phyloP scores from a whole-genome alignment of 2,113 vertebrate species.

The Sylvietta virens region DNA sequence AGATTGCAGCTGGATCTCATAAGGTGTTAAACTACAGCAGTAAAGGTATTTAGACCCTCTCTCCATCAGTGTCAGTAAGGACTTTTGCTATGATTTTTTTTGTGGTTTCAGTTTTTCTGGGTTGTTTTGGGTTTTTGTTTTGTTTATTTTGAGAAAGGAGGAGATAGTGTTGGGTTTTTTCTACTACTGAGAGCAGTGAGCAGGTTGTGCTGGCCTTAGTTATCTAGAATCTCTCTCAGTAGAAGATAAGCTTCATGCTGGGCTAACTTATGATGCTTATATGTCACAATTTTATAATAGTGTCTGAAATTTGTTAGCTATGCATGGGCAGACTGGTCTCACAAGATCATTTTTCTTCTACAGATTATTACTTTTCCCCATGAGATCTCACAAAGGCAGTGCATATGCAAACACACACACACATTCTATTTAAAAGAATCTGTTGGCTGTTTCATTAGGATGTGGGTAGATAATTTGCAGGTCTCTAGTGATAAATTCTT shows the following conservation, averaged over 20 bases:
- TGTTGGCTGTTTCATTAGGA: background rate
- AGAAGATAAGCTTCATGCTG: background rate
- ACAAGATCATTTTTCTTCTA: background rate
- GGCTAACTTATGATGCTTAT: background rate
- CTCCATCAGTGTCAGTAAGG: background rate
- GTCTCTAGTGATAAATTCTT: background rate
- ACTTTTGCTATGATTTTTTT: background rate
- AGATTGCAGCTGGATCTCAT: background rate
- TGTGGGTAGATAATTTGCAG: background rate
- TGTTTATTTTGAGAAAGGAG: rapidly evolving
- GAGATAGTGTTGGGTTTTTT: too few relatives aligned
- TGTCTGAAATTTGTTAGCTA: background rate
- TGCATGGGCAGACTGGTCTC: background rate
- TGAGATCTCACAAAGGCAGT: background rate
- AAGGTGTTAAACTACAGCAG: background rate
- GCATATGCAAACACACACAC: background rate
- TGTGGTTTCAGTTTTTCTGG: background rate
- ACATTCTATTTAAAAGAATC: background rate
- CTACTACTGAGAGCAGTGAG: background rate
- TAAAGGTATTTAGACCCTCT: background rate
- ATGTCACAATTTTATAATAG: background rate
- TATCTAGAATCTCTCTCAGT: background rate
- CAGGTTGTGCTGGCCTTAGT: background rate
- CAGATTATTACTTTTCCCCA: background rate
- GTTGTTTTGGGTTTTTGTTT: rapidly evolving